phyloP scores from a whole-genome alignment of 2,113 vertebrate genomes.

The Daubentonia madagascariensis region DNA sequence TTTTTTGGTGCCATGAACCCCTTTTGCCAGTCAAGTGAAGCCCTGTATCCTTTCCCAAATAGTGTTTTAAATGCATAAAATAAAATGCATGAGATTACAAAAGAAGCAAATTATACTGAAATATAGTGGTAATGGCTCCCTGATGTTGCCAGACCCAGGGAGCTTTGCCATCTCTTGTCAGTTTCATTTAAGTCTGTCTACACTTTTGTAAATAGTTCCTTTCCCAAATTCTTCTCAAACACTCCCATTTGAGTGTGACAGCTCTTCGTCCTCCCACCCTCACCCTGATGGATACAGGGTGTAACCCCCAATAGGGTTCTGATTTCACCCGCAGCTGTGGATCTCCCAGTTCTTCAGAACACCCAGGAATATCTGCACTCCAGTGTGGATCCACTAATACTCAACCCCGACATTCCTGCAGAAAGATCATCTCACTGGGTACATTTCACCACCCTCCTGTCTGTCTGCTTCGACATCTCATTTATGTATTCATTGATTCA shows the following conservation, averaged over 20 bases:
- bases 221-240: not conserved
- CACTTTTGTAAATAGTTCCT: not conserved
- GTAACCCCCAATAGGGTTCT: not conserved
- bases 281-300: not conserved
- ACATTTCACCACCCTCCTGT: not conserved
- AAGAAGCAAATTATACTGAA: not conserved
- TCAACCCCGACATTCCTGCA: not conserved
- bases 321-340: not conserved
- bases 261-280: not conserved
- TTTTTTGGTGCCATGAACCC: not conserved
- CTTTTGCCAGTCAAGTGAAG: not conserved
- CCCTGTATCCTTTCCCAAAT: not conserved
- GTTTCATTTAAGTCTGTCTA: not conserved
- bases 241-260: not conserved
- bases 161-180: not conserved
- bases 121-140: not conserved
- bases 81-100: not conserved
- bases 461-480: not conserved
- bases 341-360: not conserved
- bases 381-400: not conserved
- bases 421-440: not conserved
- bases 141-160: not conserved
- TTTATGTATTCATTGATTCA: not conserved
- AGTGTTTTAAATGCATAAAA: not conserved
- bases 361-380: no score